Evolutionary conservation across 2,113 vertebrate species (phyloP).

Genomic region (Struthidea cinerea): DNA sequence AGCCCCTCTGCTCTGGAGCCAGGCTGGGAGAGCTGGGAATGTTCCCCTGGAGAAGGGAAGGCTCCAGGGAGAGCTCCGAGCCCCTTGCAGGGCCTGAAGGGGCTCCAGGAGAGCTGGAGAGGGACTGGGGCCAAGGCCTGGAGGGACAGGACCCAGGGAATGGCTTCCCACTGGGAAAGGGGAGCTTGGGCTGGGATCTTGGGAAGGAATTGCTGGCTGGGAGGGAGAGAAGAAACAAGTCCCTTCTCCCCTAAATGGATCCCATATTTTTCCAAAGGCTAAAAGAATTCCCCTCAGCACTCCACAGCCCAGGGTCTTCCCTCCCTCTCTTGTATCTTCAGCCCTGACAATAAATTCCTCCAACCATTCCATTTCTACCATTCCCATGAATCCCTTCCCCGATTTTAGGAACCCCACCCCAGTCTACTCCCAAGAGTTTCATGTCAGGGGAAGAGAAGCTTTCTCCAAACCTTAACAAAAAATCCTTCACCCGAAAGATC

Average conservation of each 20-base stretch:
- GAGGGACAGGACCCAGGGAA: not conserved
- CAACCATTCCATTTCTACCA: not conserved
- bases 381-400: not conserved
- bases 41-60: not conserved
- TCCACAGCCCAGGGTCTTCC: not conserved
- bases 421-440: not conserved
- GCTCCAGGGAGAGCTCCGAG: accelerated
- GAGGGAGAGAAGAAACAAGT: not conserved
- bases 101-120: not conserved
- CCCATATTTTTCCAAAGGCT: not conserved
- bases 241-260: not conserved
- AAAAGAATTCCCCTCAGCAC: not conserved
- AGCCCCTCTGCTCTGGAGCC: not conserved
- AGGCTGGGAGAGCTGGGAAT: not conserved
- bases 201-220: not conserved
- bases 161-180: not conserved
- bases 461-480: not conserved
- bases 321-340: not conserved
- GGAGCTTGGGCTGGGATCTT: not conserved
- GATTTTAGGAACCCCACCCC: not conserved
- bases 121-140: not conserved
- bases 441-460: not conserved
- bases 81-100: accelerated
- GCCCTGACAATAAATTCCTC: not conserved
- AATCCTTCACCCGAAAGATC: not conserved